Evolutionary conservation across 2,888 invertebrate genomes (phyloP).

Genomic region (Leucophora obtusa): DNA sequence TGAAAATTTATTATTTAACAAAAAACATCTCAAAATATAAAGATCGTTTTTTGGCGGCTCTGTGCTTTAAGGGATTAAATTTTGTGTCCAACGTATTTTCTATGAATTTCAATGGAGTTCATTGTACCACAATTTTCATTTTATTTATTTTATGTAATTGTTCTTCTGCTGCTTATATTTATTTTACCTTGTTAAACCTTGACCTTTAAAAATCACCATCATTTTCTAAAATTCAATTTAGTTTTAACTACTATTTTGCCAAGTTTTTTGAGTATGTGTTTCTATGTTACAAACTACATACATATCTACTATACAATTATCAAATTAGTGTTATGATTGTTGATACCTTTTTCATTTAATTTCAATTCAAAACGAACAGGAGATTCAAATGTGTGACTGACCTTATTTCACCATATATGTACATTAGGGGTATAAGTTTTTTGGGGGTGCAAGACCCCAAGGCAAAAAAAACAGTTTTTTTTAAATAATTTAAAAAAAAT

Average conservation of each 20-base stretch:
- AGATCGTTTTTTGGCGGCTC: too few species aligned
- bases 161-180: not conserved
- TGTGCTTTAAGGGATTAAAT: too few species aligned
- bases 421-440: too few species aligned
- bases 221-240: constrained; percentile 1
- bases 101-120: too few species aligned
- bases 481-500: too few species aligned
- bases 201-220: constrained; percentile 38
- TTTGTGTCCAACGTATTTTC: too few species aligned
- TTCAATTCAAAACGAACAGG: constrained; percentile 28
- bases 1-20: too few species aligned
- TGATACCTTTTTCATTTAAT: constrained; percentile 43
- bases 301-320: constrained; percentile 38
- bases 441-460: too few species aligned
- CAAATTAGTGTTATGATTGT: constrained; percentile 44
- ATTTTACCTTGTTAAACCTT: constrained; percentile 30
- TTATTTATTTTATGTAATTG: constrained; percentile 12
- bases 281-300: not conserved
- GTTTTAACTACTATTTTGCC: not conserved
- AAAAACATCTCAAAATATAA: too few species aligned
- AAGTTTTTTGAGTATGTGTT: not conserved
- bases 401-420: constrained; percentile 19
- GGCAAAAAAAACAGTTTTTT: too few species aligned
- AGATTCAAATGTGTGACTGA: constrained; percentile 44
- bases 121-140: too few species aligned